phyloP scores from a whole-genome alignment of 2,888 invertebrate genomes.

The Hypercompe scribonia region DNA sequence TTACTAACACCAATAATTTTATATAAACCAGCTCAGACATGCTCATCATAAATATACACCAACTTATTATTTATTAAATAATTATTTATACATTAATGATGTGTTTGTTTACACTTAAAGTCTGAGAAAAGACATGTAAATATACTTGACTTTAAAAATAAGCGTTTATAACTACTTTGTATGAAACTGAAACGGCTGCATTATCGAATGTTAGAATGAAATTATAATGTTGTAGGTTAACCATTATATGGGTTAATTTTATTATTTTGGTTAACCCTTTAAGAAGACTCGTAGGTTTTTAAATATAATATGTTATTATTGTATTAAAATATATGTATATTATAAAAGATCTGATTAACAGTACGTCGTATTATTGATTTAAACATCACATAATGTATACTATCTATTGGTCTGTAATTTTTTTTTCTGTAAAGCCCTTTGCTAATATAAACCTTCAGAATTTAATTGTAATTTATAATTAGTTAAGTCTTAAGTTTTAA shows the following conservation, averaged over 20 bases:
- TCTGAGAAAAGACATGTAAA: neutral
- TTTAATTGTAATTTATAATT: no score
- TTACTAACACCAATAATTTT: neutral
- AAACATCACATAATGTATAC: neutral
- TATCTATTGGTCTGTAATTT: neutral
- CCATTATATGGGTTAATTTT: neutral
- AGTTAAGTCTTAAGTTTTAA: no score
- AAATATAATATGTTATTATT: conserved; percentile 1
- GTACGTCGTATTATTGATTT: neutral
- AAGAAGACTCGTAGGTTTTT: conserved; percentile 1
- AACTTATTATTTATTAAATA: neutral
- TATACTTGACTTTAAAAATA: conserved; percentile 18
- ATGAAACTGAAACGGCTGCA: conserved; percentile 31
- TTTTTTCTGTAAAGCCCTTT: neutral
- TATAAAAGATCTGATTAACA: conserved; percentile 1
- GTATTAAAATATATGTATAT: neutral
- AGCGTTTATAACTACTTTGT: conserved; percentile 32
- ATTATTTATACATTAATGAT: neutral
- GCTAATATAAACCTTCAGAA: neutral
- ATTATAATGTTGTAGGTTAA: conserved; percentile 20
- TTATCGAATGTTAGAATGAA: conserved; percentile 40
- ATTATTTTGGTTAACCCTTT: neutral
- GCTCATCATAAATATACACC: neutral
- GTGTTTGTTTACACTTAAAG: neutral
- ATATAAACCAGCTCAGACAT: neutral